Percentiles rank a stretch among this genome's conserved stretches.
Evolutionary conservation across 2,888 invertebrate species (phyloP).

Genomic region (Xylophagus ater): DNA sequence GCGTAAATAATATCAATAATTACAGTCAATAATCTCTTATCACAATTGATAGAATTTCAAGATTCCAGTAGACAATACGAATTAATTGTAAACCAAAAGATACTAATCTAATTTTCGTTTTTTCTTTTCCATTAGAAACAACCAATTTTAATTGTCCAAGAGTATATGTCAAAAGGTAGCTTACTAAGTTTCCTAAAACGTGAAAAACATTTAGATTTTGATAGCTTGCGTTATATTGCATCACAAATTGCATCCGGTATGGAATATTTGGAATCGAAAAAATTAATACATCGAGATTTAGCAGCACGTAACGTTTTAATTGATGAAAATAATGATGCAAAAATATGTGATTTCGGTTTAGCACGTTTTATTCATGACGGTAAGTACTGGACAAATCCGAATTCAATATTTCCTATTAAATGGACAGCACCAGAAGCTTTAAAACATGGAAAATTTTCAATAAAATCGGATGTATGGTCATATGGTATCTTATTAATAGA

Average conservation of each 20-base stretch:
- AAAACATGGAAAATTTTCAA: conserved; percentile 88
- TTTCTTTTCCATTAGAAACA: conserved; percentile 48
- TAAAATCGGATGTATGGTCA: conserved; percentile 98
- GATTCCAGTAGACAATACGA: too few relatives aligned
- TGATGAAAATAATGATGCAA: conserved; percentile 77
- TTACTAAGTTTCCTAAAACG: conserved; percentile 86
- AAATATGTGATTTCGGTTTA: too few relatives aligned
- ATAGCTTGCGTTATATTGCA: conserved; percentile 88
- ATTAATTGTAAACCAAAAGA: too few relatives aligned
- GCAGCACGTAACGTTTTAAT: conserved; percentile 92
- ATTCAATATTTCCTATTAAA: conserved; percentile 94
- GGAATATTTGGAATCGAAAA: conserved; percentile 87
- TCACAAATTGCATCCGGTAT: too few relatives aligned
- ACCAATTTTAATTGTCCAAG: conserved; percentile 87
- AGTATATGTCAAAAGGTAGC: conserved; percentile 93
- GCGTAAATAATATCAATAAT: too few relatives aligned
- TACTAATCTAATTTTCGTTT: not conserved
- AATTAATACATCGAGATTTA: conserved; percentile 87
- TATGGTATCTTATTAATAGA: too few relatives aligned
- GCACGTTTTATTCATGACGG: conserved; percentile 96
- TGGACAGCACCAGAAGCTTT: conserved; percentile 98
- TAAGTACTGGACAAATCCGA: conserved; percentile 92
- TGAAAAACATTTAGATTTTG: conserved; percentile 78
- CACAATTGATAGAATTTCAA: too few relatives aligned
- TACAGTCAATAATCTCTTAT: too few relatives aligned